Evolutionary conservation across 2,113 vertebrate genomes (phyloP).

Genomic region (Aleadryas rufinucha): DNA sequence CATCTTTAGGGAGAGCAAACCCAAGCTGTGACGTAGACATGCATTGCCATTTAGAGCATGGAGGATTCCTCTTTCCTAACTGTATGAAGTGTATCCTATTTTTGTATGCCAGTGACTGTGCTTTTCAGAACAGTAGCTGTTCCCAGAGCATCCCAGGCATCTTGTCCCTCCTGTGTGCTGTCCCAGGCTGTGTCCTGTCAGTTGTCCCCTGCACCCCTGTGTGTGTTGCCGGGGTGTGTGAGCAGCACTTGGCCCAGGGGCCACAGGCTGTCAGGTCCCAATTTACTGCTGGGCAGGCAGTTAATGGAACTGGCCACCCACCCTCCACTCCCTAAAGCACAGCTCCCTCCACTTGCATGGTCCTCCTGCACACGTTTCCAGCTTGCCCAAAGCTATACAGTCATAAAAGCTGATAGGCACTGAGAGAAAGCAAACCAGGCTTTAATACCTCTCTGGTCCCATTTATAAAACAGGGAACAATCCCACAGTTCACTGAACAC

Average conservation of each 20-base stretch:
- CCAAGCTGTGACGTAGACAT: background rate
- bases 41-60: rapidly evolving
- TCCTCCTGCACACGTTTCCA: background rate
- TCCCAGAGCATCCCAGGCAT: background rate
- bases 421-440: background rate
- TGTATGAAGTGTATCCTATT: background rate
- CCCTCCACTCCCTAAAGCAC: background rate
- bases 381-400: background rate
- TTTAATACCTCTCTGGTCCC: background rate
- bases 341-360: background rate
- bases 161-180: background rate
- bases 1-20: background rate
- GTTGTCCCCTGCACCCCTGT: rapidly evolving
- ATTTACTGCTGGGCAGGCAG: too few species aligned
- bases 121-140: background rate
- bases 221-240: background rate
- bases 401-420: background rate
- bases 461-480: background rate
- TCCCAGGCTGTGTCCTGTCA: background rate
- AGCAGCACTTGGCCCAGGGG: background rate
- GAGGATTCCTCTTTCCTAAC: background rate
- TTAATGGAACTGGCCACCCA: background rate
- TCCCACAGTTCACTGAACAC: background rate
- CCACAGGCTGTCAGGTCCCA: background rate
- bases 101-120: background rate